These are phyloP conservation scores for Brachionus rubens DNA, from an alignment of 1,140 invertebrate genomes.

Conservation along the genomic window DNA sequence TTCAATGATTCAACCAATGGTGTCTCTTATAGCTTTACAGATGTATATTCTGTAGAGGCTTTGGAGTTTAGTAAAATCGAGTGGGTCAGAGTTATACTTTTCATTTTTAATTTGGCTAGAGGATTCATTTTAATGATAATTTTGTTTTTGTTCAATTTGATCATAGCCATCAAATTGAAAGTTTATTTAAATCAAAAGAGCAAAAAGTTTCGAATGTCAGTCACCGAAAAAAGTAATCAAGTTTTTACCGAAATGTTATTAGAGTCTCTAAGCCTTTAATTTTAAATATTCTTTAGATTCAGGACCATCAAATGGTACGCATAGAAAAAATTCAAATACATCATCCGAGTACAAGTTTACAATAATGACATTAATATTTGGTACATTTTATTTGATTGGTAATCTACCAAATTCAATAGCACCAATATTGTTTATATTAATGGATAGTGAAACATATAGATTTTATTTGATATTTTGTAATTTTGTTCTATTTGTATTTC, in stretches of 20 bases:
- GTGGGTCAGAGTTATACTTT: constrained; percentile 5
- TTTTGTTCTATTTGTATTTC: constrained; percentile 33
- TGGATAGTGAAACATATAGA: not conserved
- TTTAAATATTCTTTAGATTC: not conserved
- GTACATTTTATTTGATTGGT: constrained; percentile 25
- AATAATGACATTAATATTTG: constrained; percentile 29
- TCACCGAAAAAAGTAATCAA: constrained; percentile 19
- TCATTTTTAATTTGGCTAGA: not conserved
- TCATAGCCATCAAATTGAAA: constrained; percentile 6
- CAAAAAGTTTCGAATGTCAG: not conserved
- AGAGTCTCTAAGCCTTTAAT: no score
- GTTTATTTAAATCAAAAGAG: not conserved
- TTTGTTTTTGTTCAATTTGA: constrained; percentile 3
- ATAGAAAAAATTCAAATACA: not conserved
- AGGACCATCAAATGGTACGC: no score
- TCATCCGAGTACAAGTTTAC: constrained; percentile 26
- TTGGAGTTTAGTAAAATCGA: constrained; percentile 11
- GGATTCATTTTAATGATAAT: constrained; percentile 17
- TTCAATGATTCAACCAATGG: not conserved
- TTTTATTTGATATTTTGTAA: constrained; percentile 42
- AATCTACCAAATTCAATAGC: constrained; percentile 39
- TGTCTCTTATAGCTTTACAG: not conserved
- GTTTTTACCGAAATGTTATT: no score
- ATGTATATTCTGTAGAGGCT: not conserved
- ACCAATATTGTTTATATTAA: constrained; percentile 15